These are phyloP conservation scores for Phrynocephalus vlangalii DNA, from an alignment of 2,797 vertebrate genomes.

Conservation along the genomic window DNA sequence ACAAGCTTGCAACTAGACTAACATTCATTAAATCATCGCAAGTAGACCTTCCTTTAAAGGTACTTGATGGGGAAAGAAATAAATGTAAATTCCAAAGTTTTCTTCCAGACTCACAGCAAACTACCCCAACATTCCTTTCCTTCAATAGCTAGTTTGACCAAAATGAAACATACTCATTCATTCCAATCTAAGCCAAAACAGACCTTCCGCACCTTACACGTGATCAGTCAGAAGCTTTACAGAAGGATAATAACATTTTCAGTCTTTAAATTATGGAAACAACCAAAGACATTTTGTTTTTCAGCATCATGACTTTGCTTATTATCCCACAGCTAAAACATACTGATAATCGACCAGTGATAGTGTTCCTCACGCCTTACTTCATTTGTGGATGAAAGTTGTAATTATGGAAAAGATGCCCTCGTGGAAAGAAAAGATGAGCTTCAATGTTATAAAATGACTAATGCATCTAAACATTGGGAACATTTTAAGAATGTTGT, in stretches of 20 bases:
- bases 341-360: neutral
- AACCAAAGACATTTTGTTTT: constrained; percentile 46
- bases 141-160: neutral
- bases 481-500: too few species aligned
- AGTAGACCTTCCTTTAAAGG: neutral
- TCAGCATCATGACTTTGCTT: constrained; percentile 51
- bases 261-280: neutral
- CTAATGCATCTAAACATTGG: too few species aligned
- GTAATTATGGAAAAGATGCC: neutral
- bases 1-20: neutral
- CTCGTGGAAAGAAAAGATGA: neutral
- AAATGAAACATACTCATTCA: neutral
- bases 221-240: neutral
- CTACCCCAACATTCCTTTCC: neutral
- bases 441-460: neutral
- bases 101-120: neutral
- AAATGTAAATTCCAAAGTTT: neutral
- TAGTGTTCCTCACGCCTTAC: neutral
- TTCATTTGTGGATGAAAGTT: neutral
- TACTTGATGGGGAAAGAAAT: too few species aligned
- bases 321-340: neutral
- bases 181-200: neutral
- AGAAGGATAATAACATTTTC: neutral
- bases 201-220: neutral
- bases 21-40: neutral